Evolutionary conservation across 2,888 invertebrate species (phyloP).

Genomic region (Coleophora deauratella): DNA sequence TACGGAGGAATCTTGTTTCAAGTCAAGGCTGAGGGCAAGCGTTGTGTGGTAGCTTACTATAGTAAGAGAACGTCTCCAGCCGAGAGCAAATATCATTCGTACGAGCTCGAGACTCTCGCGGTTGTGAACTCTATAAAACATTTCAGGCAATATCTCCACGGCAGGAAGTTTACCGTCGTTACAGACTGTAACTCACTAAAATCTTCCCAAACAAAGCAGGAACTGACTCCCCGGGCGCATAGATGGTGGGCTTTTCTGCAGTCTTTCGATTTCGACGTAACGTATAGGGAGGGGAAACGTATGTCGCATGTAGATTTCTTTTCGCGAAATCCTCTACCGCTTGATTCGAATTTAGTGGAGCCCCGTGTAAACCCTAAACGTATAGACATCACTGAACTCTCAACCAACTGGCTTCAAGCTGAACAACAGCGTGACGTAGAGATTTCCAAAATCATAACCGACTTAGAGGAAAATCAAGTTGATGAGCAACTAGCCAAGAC

Average conservation of each 20-base stretch:
- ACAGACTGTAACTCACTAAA: constrained; percentile 22
- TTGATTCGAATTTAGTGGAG: too few relatives aligned
- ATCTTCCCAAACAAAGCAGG: constrained; percentile 11
- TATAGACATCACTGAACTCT: constrained; percentile 3
- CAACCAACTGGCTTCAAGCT: constrained; percentile 8
- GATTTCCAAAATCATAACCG: background rate
- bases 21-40: constrained; percentile 1
- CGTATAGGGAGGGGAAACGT: constrained; percentile 4
- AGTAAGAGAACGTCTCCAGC: constrained; percentile 14
- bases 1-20: constrained; percentile 20
- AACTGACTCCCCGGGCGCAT: constrained; percentile 15
- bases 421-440: constrained; percentile 6
- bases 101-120: constrained; percentile 21
- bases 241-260: constrained; percentile 19
- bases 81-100: constrained; percentile 17
- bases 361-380: constrained; percentile 5
- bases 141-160: constrained; percentile 18
- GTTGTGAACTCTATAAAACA: constrained; percentile 19
- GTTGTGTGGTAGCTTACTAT: constrained; percentile 11
- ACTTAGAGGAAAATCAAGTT: background rate
- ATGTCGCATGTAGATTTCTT: constrained; percentile 13
- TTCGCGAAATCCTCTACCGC: constrained; percentile 10
- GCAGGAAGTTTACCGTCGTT: constrained; percentile 15
- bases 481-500: constrained; percentile 3
- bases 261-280: constrained; percentile 13